Evolutionary conservation across 2,888 invertebrate species (phyloP), one percentile per base, ranked within the genome.

Genomic region (Gibbula magus): DNA sequence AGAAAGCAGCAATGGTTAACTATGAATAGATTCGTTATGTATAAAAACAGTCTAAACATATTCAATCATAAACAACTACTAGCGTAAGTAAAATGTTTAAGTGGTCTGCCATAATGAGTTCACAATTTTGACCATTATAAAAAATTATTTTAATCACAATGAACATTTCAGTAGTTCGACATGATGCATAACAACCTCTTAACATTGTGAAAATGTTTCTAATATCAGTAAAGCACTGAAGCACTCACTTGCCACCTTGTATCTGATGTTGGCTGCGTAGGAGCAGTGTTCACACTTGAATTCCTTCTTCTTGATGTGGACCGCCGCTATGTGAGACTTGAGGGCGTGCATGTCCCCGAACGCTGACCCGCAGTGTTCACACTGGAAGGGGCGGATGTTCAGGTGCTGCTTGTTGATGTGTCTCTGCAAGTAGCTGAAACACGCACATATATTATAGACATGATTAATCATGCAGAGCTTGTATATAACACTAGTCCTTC

Each of bases 381-480:
- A 87, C 79, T 87, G 81, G 78, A 77, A 87, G 7, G 86, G 86
- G 18, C 86, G 80, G 75, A 87, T 85, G 35, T 81, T 76, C 66
- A 81, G 78, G 76, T 87, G 87, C 8, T 85, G 78, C 82, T 85
- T 86, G 66, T 81, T 78, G 51, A 79, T 82, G 78, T 87, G 87
- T 13, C 74, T 13, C 45, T 53, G 54, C 20, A 29, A 18, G 32
- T 76, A 54, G 35, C 53, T 25, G 29, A 8, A 45, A 45, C 13
- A 13, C 13, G 45, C 5, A 45, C 13, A 10, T 5, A 35, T 7
- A 35, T 35, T 13, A 45, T 10, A 13, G 45, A 45, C 13, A n/a
- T n/a, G n/a, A n/a, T n/a, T n/a, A n/a, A n/a, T n/a, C n/a, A n/a
- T n/a, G n/a, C n/a, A n/a, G n/a, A n/a, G n/a, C n/a, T n/a, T n/a